Conservation (phyloP, 1,140 invertebrate species). For the Drosophila parabipectinata region DNA sequence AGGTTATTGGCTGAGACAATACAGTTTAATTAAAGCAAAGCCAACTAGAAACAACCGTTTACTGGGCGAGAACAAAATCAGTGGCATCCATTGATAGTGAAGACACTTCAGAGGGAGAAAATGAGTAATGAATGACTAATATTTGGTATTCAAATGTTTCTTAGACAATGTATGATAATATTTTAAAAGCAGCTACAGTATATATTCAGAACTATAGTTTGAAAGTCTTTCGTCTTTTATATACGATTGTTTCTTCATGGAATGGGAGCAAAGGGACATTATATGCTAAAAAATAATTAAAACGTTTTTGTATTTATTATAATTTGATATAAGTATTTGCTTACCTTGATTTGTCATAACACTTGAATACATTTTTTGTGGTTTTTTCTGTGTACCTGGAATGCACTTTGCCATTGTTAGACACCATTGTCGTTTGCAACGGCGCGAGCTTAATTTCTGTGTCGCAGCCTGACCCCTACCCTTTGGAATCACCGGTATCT, state of each 20-base stretch:
- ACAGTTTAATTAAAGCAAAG: slow-evolving; percentile 47
- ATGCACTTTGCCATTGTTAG: slow-evolving; percentile 9
- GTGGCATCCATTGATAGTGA: neutral
- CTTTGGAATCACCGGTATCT: slow-evolving; percentile 4
- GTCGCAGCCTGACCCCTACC: neutral
- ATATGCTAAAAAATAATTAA: no score
- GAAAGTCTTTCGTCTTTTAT: no score
- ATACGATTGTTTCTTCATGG: no score
- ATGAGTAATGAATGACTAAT: no score
- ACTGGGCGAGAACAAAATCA: slow-evolving; percentile 21
- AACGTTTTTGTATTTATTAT: no score
- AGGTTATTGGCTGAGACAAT: slow-evolving; percentile 12
- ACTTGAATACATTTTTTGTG: no score
- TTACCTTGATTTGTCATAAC: no score
- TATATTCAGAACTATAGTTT: no score
- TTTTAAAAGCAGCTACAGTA: no score
- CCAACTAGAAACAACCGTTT: slow-evolving; percentile 22
- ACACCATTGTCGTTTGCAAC: slow-evolving; percentile 61
- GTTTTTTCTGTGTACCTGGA: slow-evolving; percentile 2
- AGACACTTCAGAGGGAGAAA: neutral
- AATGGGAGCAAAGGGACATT: no score
- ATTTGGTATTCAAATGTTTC: neutral
- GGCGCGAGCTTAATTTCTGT: slow-evolving; percentile 69
- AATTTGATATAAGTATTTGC: no score
- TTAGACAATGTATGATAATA: no score